Percentiles rank a stretch among this genome's conserved stretches.
phyloP scores from a whole-genome alignment of 2,888 invertebrate species.

The Lathronympha strigana region DNA sequence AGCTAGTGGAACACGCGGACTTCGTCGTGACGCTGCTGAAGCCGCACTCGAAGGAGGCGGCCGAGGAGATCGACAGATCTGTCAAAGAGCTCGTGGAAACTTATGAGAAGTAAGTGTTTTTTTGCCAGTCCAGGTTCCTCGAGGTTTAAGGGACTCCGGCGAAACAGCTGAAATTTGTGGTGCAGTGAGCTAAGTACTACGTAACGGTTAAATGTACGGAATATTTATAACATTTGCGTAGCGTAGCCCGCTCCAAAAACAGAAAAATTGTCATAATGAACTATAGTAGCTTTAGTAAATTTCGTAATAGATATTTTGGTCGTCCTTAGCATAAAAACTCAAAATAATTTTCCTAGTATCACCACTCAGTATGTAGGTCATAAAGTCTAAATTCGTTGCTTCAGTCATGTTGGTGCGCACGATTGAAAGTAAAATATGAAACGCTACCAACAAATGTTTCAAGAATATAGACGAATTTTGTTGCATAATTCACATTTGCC shows the following conservation, averaged over 20 bases:
- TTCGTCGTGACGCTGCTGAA: conserved; percentile 88
- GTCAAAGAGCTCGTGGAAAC: conserved; percentile 87
- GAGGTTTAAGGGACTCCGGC: too few relatives aligned
- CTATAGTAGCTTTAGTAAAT: neutral
- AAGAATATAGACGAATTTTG: conserved; percentile 16
- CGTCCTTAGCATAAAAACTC: conserved; percentile 14
- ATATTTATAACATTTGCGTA: neutral
- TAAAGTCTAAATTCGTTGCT: conserved; percentile 35
- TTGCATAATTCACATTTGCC: conserved; percentile 11
- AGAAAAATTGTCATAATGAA: neutral
- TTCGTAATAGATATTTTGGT: conserved; percentile 3
- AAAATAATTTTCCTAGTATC: conserved; percentile 39
- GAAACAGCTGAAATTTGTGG: too few relatives aligned
- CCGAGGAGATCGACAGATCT: conserved; percentile 87
- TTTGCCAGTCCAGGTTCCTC: neutral
- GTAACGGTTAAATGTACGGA: neutral
- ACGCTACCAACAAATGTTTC: conserved; percentile 16
- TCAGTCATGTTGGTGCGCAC: conserved; percentile 21
- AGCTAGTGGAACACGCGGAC: conserved; percentile 87
- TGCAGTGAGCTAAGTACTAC: neutral
- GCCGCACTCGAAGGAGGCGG: conserved; percentile 87
- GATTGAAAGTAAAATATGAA: conserved; percentile 27
- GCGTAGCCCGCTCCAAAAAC: neutral
- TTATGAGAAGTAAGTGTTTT: conserved; percentile 84
- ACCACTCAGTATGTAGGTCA: conserved; percentile 36